Conservation (phyloP, 2,113 vertebrate species). For the Pampusana beccarii region DNA sequence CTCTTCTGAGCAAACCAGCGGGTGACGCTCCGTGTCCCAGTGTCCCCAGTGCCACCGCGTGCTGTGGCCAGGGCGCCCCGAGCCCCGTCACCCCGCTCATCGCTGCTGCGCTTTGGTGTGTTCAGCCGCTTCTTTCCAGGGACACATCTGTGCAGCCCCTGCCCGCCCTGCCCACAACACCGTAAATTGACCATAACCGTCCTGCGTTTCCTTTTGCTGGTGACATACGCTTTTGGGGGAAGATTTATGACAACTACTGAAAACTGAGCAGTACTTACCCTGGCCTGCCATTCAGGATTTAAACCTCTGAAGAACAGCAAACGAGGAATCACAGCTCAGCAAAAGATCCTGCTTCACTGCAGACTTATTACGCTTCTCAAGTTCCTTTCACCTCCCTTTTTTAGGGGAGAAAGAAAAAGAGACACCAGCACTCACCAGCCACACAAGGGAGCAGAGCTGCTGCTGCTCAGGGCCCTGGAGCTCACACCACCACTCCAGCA, state of each 20-base stretch:
- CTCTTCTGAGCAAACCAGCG: not conserved
- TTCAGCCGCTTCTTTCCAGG: not conserved
- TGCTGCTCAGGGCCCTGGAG: not conserved
- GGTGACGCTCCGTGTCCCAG: rapidly evolving
- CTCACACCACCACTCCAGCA: not conserved
- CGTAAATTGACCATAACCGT: not conserved
- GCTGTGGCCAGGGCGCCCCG: not conserved
- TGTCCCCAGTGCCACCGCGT: rapidly evolving
- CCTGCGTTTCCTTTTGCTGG: not conserved
- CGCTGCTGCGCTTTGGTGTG: too few species aligned
- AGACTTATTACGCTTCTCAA: rapidly evolving
- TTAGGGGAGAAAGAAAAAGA: too few species aligned
- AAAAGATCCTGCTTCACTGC: not conserved
- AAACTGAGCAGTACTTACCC: not conserved
- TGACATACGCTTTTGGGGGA: not conserved
- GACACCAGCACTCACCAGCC: not conserved
- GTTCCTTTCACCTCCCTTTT: not conserved
- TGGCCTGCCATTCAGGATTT: not conserved
- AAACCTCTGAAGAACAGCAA: not conserved
- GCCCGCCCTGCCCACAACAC: not conserved
- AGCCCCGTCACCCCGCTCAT: too few species aligned
- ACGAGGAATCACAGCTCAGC: not conserved
- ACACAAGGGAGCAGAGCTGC: too few species aligned
- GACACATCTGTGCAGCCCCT: not conserved
- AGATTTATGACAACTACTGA: not conserved